A percentile compares a stretch with the other conserved stretches of the same genome.
These are phyloP conservation scores for Euphydryas editha DNA, from an alignment of 2,888 invertebrate species.

Conservation along the genomic window DNA sequence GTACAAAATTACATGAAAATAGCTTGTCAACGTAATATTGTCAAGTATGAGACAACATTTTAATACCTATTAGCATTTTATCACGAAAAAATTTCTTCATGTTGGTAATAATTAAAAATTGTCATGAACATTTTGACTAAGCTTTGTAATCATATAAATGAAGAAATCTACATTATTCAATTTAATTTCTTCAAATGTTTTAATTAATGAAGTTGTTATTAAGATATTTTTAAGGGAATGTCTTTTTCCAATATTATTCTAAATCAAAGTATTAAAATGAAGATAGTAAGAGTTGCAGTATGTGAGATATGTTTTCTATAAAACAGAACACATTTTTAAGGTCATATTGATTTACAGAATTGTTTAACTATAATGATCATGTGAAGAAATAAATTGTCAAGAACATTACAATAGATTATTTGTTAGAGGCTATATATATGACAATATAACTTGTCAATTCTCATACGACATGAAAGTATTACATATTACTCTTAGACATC, in stretches of 20 bases:
- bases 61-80: not conserved
- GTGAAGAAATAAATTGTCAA: no score
- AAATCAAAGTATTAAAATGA: not conserved
- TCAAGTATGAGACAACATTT: not conserved
- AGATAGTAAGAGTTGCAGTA: not conserved
- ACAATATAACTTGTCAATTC: no score
- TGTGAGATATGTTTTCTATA: not conserved
- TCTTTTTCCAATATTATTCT: not conserved
- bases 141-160: not conserved
- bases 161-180: not conserved
- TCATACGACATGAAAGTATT: no score
- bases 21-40: not conserved
- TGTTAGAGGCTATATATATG: no score
- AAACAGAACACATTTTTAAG: not conserved
- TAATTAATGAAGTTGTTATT: not conserved
- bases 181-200: not conserved
- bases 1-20: not conserved
- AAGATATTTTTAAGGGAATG: not conserved
- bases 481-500: no score
- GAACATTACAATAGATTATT: no score
- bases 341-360: not conserved
- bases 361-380: not conserved
- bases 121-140: constrained; percentile 15
- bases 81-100: not conserved
- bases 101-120: not conserved